Conservation (phyloP, 2,113 vertebrate species). For the Melanotaenia duboulayi region DNA sequence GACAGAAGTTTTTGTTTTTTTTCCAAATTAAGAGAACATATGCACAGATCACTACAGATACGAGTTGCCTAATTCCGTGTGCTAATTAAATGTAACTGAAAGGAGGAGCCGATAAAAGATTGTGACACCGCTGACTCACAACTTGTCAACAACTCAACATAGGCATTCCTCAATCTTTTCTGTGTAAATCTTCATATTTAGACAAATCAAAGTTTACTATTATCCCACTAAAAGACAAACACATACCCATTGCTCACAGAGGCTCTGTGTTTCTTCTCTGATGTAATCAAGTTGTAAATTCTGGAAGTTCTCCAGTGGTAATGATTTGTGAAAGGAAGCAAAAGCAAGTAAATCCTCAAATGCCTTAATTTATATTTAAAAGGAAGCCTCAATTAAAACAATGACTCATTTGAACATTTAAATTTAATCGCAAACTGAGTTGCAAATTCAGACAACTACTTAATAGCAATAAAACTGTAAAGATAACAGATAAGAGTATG, state of each 20-base stretch:
- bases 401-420: neutral
- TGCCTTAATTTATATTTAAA: constrained; percentile 13
- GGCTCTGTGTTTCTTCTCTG: constrained; percentile 22
- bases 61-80: constrained; percentile 52
- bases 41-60: neutral
- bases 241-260: constrained; percentile 21
- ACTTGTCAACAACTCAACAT: constrained; percentile 48
- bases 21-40: constrained; percentile 20
- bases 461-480: constrained; percentile 3
- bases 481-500: constrained; percentile 36
- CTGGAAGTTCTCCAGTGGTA: constrained; percentile 29
- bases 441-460: constrained; percentile 6
- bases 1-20: constrained; percentile 31
- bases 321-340: constrained; percentile 18
- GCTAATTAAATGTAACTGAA: constrained; percentile 27
- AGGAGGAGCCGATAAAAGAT: constrained; percentile 61
- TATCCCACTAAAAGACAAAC: constrained; percentile 23
- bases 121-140: constrained; percentile 62
- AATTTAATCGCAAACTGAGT: neutral
- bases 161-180: constrained; percentile 45
- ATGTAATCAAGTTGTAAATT: constrained; percentile 34
- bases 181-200: constrained; percentile 23
- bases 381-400: neutral
- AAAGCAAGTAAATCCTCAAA: constrained; percentile 1
- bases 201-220: neutral